These are phyloP conservation scores for Oopsacas minuta DNA, from an alignment of 37 sponge, comb jelly and placozoan species.

Conservation along the genomic window DNA sequence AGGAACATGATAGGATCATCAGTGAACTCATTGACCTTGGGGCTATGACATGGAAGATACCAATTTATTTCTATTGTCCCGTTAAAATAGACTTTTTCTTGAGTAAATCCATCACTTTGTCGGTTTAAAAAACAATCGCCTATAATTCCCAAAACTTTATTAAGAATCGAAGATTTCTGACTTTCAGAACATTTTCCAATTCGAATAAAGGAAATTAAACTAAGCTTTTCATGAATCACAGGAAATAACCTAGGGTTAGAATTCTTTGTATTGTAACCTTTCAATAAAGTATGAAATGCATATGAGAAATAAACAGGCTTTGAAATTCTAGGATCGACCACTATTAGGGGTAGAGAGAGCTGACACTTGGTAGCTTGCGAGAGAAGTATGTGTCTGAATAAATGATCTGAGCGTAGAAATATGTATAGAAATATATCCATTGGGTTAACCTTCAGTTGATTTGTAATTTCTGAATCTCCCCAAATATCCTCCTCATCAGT, in stretches of 20 bases:
- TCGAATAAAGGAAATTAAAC: conserved; percentile 27
- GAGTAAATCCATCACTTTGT: conserved; percentile 15
- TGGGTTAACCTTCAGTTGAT: not conserved
- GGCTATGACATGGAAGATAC: conserved; percentile 13
- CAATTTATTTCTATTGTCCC: conserved; percentile 28
- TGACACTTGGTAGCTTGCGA: conserved; percentile 21
- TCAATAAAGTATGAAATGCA: conserved; percentile 20
- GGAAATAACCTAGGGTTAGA: not conserved
- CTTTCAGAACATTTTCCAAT: not conserved
- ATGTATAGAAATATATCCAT: not conserved
- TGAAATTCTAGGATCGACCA: conserved; percentile 18
- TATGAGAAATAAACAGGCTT: not conserved
- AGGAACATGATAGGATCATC: conserved; percentile 23
- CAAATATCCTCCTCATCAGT: not conserved
- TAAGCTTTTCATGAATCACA: not conserved
- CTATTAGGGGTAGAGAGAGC: conserved; percentile 21
- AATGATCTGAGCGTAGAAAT: not conserved
- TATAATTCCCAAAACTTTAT: not conserved
- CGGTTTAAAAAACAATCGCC: conserved; percentile 20
- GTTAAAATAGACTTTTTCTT: not conserved
- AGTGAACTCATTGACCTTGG: not conserved
- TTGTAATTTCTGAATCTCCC: not conserved
- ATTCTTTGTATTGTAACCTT: not conserved
- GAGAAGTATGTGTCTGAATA: not conserved
- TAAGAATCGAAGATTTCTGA: conserved; percentile 22